Evolutionary conservation across 2,797 vertebrate genomes (phyloP).

Genomic region (Cyclura pinguis): DNA sequence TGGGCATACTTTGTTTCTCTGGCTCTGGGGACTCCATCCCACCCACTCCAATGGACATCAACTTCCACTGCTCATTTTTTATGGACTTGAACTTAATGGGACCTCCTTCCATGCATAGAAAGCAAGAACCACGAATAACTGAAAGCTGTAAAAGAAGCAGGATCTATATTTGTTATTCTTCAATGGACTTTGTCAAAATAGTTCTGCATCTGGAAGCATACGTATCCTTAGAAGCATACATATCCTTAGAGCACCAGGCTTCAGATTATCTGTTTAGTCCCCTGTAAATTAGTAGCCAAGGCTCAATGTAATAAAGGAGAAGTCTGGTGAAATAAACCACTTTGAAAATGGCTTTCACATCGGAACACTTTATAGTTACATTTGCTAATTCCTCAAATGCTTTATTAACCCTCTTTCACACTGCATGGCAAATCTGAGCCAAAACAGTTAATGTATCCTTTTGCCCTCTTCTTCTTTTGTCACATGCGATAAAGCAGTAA

Average conservation of each 20-base stretch:
- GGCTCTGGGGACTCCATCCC: too few relatives aligned
- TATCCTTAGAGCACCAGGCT: background rate
- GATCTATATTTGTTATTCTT: background rate
- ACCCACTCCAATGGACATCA: too few relatives aligned
- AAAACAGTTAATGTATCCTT: constrained; percentile 44
- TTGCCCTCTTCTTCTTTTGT: constrained; percentile 23
- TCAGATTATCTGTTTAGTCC: background rate
- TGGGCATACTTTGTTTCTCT: too few relatives aligned
- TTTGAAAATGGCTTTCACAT: constrained; percentile 30
- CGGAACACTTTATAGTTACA: constrained; percentile 31
- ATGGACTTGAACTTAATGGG: background rate
- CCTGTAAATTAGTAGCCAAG: constrained; percentile 6
- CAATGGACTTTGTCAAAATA: background rate
- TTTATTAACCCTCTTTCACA: constrained; percentile 46
- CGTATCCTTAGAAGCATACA: background rate
- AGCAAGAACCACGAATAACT: background rate
- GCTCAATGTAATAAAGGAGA: background rate
- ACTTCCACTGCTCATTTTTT: too few relatives aligned
- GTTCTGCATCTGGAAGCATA: background rate
- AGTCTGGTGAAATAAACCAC: constrained; percentile 16
- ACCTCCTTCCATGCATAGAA: background rate
- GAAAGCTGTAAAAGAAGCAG: background rate
- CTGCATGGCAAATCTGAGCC: constrained; percentile 39
- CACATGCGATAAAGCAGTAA: constrained; percentile 46
- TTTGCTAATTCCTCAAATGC: constrained; percentile 39